These are phyloP conservation scores for Melanostoma mellinum DNA, from an alignment of 2,888 invertebrate species.

Conservation along the genomic window DNA sequence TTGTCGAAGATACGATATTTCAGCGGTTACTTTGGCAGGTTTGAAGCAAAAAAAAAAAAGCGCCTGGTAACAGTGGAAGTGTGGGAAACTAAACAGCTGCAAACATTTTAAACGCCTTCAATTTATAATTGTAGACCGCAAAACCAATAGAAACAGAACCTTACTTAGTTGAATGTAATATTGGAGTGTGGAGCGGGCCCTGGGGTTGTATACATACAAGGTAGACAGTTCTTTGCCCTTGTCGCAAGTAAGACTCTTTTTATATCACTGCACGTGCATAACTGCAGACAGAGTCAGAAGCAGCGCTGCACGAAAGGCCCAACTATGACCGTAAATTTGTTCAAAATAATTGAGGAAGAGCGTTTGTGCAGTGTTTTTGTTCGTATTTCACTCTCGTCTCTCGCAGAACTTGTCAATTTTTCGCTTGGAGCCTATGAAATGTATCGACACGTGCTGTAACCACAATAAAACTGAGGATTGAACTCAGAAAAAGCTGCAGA, in stretches of 20 bases:
- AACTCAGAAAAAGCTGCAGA: no score
- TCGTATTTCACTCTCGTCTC: no score
- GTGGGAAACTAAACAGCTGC: slow-evolving; percentile 70
- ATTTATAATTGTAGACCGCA: slow-evolving; percentile 54
- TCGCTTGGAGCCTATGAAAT: no score
- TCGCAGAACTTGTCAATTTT: no score
- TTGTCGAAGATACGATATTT: slow-evolving; percentile 57
- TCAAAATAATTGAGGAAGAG: no score
- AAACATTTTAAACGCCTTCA: slow-evolving; percentile 65
- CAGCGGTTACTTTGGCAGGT: slow-evolving; percentile 70
- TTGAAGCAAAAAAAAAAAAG: neutral
- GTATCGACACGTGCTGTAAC: no score
- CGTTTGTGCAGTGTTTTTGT: no score
- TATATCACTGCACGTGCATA: neutral
- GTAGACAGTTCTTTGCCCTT: neutral
- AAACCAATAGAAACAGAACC: slow-evolving; percentile 43
- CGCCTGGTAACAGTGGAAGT: slow-evolving; percentile 67
- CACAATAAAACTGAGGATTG: no score
- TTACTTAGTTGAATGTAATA: neutral
- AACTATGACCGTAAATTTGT: no score
- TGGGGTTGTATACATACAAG: slow-evolving; percentile 1
- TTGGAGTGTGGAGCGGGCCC: slow-evolving; percentile 24
- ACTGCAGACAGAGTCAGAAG: no score
- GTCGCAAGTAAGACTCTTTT: neutral
- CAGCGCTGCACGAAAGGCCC: no score